phyloP scores from a whole-genome alignment of 2,113 vertebrate species.

The Megaceryle maxima region DNA sequence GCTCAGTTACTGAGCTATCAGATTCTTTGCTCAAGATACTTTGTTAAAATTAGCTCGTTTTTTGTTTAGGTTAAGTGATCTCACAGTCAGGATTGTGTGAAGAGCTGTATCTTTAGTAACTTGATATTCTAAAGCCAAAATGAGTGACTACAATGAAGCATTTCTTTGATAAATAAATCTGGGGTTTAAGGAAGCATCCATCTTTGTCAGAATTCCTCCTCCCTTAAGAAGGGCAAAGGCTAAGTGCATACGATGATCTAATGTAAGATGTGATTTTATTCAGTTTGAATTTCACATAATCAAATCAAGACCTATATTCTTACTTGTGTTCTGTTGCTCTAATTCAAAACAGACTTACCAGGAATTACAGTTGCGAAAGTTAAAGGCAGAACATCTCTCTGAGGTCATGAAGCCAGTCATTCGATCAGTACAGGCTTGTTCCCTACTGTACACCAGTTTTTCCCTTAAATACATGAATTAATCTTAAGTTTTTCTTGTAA shows the following conservation, averaged over 20 bases:
- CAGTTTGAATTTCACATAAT: slow-evolving; percentile 38
- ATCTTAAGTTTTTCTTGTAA: neutral
- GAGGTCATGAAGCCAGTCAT: neutral
- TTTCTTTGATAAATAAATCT: slow-evolving; percentile 49
- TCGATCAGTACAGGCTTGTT: neutral
- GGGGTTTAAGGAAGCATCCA: slow-evolving; percentile 24
- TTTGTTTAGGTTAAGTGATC: slow-evolving; percentile 26
- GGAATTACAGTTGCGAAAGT: slow-evolving; percentile 1
- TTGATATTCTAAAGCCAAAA: slow-evolving; percentile 23
- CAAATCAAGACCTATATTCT: slow-evolving; percentile 36
- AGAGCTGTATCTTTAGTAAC: slow-evolving; percentile 12
- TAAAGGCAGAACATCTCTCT: neutral
- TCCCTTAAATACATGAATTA: neutral
- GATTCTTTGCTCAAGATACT: neutral
- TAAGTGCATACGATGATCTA: slow-evolving; percentile 46
- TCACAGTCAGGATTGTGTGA: neutral
- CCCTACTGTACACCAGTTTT: neutral
- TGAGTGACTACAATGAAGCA: slow-evolving; percentile 8
- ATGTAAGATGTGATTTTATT: slow-evolving; percentile 39
- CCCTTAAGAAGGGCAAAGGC: slow-evolving; percentile 29
- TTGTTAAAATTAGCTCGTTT: neutral
- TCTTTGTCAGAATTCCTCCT: slow-evolving; percentile 37
- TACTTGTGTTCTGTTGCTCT: neutral
- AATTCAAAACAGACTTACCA: slow-evolving; percentile 51
- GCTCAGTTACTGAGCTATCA: neutral